Evolutionary conservation across 2,113 vertebrate species (phyloP).

Genomic region (Sturnira hondurensis): DNA sequence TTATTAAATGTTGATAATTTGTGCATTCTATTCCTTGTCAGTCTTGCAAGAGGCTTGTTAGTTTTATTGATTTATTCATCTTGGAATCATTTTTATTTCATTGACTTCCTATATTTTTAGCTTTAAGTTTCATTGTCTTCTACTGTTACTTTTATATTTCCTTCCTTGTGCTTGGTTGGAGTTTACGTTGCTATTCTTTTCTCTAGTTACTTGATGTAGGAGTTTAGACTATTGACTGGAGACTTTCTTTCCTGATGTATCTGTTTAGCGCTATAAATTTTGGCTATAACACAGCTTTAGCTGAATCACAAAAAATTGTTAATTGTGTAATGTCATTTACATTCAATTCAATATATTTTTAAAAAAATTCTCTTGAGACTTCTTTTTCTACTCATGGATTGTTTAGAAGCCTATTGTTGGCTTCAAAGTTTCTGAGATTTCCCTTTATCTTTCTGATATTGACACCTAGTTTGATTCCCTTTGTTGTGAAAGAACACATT

Average conservation of each 20-base stretch:
- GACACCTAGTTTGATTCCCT: background rate
- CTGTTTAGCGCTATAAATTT: background rate
- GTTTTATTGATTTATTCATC: background rate
- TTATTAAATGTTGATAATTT: background rate
- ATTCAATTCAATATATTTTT: background rate
- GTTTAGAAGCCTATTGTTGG: background rate
- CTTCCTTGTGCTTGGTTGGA: background rate
- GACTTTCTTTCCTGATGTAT: background rate
- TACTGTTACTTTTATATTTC: background rate
- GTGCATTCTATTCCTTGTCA: background rate
- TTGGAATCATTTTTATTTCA: background rate
- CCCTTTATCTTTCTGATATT: background rate
- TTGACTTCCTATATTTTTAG: background rate
- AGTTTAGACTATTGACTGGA: background rate
- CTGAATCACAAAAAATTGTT: background rate
- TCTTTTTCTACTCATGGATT: background rate
- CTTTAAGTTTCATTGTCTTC: background rate
- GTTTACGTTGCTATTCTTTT: background rate
- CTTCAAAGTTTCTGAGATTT: background rate
- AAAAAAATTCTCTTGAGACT: background rate
- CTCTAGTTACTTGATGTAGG: background rate
- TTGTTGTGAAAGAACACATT: background rate
- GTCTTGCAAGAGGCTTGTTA: background rate
- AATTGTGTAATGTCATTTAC: background rate
- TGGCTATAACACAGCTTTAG: background rate